Percentiles rank a stretch among this genome's conserved stretches.
These are phyloP conservation scores for Apostichopus japonicus DNA, from an alignment of 35 echinoderm and acorn worm species.

Conservation along the genomic window DNA sequence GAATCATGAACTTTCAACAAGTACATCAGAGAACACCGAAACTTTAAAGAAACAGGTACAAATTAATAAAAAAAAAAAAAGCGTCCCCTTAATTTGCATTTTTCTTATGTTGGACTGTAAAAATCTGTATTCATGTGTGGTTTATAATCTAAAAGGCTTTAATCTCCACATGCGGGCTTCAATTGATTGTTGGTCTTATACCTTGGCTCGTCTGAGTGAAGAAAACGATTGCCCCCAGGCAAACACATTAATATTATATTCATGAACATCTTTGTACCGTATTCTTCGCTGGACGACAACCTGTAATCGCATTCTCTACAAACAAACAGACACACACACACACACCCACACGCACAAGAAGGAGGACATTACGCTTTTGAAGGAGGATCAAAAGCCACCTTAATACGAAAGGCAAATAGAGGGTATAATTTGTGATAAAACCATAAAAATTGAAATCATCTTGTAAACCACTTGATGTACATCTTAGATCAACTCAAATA, in stretches of 20 bases:
- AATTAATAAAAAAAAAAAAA: not conserved
- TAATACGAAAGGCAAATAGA: not conserved
- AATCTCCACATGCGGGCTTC: not conserved
- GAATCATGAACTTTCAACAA: not conserved
- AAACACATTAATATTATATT: slow-evolving; percentile 21
- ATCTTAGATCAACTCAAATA: not conserved
- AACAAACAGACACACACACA: not conserved
- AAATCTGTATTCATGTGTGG: slow-evolving; percentile 15
- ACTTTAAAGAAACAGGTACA: not conserved
- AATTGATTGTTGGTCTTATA: slow-evolving; percentile 6
- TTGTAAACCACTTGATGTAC: not conserved
- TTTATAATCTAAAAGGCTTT: not conserved
- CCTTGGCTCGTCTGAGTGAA: not conserved
- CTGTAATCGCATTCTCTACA: not conserved
- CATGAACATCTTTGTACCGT: slow-evolving; percentile 16
- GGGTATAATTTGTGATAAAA: not conserved
- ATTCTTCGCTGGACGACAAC: not conserved
- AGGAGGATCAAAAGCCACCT: not conserved
- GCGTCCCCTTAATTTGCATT: not conserved
- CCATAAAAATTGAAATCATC: not conserved
- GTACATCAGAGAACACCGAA: not conserved
- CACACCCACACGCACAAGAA: not conserved
- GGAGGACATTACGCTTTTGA: not conserved
- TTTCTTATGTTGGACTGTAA: not conserved
- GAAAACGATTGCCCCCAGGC: not conserved